Conservation (phyloP, 2,888 invertebrate species). For the Leptopilina drosophilae region DNA sequence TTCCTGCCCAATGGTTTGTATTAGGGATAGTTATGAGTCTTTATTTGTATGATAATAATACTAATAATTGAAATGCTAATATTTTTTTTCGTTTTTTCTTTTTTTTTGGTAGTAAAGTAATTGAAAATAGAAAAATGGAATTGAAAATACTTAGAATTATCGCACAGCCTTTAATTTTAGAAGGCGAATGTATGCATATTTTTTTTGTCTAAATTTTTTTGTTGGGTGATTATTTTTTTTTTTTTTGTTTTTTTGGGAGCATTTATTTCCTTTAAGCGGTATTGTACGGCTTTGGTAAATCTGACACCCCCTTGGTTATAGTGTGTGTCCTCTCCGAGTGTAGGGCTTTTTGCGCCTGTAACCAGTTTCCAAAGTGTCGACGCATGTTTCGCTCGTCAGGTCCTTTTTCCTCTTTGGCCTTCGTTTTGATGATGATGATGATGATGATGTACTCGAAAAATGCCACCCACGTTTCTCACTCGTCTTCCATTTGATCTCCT, state of each 20-base stretch:
- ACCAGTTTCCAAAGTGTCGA: slow-evolving; percentile 49
- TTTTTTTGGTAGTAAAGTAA: slow-evolving; percentile 35
- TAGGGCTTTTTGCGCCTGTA: slow-evolving; percentile 39
- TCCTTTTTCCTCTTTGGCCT: slow-evolving; percentile 46
- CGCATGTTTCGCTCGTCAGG: slow-evolving; percentile 44
- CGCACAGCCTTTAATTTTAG: slow-evolving; percentile 35
- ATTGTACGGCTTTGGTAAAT: slow-evolving; percentile 68
- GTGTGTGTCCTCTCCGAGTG: slow-evolving; percentile 56
- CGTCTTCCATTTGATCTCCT: slow-evolving; percentile 24
- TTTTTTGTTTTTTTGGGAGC: slow-evolving; percentile 12
- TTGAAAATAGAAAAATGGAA: slow-evolving; percentile 32
- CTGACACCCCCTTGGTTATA: slow-evolving; percentile 61
- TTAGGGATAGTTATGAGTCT: background rate
- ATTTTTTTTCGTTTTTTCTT: background rate
- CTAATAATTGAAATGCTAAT: slow-evolving; percentile 35
- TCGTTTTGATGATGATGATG: slow-evolving; percentile 41
- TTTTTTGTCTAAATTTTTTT: background rate
- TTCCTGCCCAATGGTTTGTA: background rate
- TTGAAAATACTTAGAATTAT: slow-evolving; percentile 31
- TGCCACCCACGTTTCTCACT: slow-evolving; percentile 30
- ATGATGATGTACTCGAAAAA: slow-evolving; percentile 21
- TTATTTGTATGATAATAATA: slow-evolving; percentile 16
- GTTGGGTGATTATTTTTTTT: background rate
- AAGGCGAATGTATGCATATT: slow-evolving; percentile 35
- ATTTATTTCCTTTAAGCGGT: slow-evolving; percentile 59